Base-by-base conservation (phyloP, 2,888 invertebrate species). In the Allophyes oxyacanthae region DNA sequence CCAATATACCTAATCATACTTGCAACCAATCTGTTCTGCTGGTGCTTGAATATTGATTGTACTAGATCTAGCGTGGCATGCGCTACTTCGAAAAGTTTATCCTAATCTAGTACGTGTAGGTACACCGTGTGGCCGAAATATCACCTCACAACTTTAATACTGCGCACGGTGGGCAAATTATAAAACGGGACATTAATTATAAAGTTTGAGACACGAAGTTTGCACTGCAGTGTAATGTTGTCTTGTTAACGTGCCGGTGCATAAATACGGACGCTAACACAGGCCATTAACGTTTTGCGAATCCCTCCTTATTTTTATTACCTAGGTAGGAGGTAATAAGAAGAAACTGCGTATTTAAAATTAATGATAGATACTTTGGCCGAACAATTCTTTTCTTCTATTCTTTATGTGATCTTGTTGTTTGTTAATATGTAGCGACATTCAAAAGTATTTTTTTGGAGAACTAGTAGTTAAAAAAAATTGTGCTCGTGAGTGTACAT, bases 111-210 rank as follows among this genome's bases (percentile, higher is more conserved):
- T 46, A 48, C 30, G 41, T n/a, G 9, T 36, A 28, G 33, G 65
- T 77, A 76, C 77, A 75, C 63, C 68, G 69, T 48, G 72, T 81
- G 79, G 78, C 75, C 79, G 75, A 82, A 85, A 84, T 83, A 81
- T 81, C 74, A 76, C 79, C 72, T 74, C 77, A 71, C 81, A 81
- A 84, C 81, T 85, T 84, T 82, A 82, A 81, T 84, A 79, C 75
- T 78, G 83, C 83, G 70, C 83, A 82, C 83, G 72, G 78, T 71
- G 78, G 80, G 77, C 77, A 82, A 85, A 85, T 87, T 85, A 86
- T 86, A 86, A 87, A 90, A 86, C 82, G 78, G 78, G 78, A 69
- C 83, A 85, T 89, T 87, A 81, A 89, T 89, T 89, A 88, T 77
- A 83, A 89, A 90, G 84, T 88, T 89, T 72, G 77, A 77, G 81